These are phyloP conservation scores for Lymantria monacha DNA, from an alignment of 2,888 invertebrate genomes.

Conservation along the genomic window DNA sequence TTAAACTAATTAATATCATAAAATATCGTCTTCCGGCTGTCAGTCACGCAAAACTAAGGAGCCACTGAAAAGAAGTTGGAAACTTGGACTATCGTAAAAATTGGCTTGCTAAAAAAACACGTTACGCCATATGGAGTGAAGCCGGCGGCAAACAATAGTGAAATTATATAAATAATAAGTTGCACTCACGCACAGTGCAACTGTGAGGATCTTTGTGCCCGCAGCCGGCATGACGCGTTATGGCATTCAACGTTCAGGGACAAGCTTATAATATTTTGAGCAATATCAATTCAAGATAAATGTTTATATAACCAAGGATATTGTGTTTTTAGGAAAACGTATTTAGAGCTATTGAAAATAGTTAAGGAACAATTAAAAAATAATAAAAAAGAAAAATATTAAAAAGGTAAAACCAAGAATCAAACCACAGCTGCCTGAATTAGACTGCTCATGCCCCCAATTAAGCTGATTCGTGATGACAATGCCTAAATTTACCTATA, in stretches of 20 bases:
- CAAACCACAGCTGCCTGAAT: too few relatives aligned
- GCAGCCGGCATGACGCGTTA: conserved; percentile 28
- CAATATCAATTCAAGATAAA: background rate
- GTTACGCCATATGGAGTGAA: conserved; percentile 79
- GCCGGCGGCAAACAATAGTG: conserved; percentile 77
- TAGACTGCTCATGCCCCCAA: too few relatives aligned
- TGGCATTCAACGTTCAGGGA: conserved; percentile 21
- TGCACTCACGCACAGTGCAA: conserved; percentile 72
- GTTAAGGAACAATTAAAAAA: too few relatives aligned
- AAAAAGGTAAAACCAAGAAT: too few relatives aligned
- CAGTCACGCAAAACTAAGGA: conserved; percentile 70
- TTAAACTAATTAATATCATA: conserved; percentile 55
- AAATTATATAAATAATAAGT: conserved; percentile 79
- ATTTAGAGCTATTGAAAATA: too few relatives aligned
- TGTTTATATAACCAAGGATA: too few relatives aligned
- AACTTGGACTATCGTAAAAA: conserved; percentile 55
- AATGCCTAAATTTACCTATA: too few relatives aligned
- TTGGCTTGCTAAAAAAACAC: conserved; percentile 62
- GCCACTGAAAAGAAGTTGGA: conserved; percentile 45
- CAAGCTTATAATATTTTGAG: conserved; percentile 9
- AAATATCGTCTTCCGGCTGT: conserved; percentile 59
- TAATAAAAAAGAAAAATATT: too few relatives aligned
- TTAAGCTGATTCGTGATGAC: too few relatives aligned
- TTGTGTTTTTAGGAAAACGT: too few relatives aligned
- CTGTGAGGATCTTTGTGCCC: conserved; percentile 52